phyloP scores from a whole-genome alignment of 2,113 vertebrate species.

The Morone saxatilis region DNA sequence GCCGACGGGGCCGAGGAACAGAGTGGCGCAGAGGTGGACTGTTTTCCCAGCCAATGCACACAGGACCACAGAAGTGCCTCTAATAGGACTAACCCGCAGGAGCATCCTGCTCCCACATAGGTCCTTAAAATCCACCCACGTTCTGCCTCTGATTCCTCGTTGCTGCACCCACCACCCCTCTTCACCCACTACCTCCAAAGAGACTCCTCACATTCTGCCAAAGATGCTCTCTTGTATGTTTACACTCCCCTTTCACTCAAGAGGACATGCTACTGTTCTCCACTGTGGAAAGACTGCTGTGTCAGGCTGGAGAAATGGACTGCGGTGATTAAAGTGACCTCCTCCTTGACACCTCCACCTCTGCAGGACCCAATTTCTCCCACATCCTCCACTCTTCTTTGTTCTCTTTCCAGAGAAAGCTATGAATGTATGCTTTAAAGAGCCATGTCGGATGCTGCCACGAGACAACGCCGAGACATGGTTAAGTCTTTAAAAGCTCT shows the following conservation, averaged over 20 bases:
- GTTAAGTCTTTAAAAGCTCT: conserved; percentile 5
- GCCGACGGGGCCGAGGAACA: conserved; percentile 57
- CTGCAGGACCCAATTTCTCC: conserved; percentile 20
- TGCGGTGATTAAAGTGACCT: conserved; percentile 39
- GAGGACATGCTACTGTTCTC: conserved; percentile 51
- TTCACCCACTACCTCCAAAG: conserved; percentile 85
- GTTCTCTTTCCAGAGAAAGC: conserved; percentile 55
- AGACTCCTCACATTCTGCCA: conserved; percentile 83
- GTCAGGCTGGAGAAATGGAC: conserved; percentile 34
- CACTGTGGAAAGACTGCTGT: conserved; percentile 20
- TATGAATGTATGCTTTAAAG: conserved; percentile 78
- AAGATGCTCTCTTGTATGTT: conserved; percentile 83
- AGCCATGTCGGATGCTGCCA: conserved; percentile 65
- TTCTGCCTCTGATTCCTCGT: conserved; percentile 47
- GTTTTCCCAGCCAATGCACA: conserved; percentile 36
- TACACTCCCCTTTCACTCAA: conserved; percentile 75
- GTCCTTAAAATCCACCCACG: conserved; percentile 15
- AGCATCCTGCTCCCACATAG: conserved; percentile 74
- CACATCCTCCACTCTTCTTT: conserved; percentile 42
- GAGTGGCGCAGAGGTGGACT: conserved; percentile 49
- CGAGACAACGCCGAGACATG: conserved; percentile 15
- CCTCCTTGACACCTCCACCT: conserved; percentile 36
- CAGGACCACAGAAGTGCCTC: conserved; percentile 76
- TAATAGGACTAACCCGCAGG: conserved; percentile 83
- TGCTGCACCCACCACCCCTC: conserved; percentile 41